These are phyloP conservation scores for Falco columbarius DNA, from an alignment of 2,797 vertebrate species.

Conservation along the genomic window DNA sequence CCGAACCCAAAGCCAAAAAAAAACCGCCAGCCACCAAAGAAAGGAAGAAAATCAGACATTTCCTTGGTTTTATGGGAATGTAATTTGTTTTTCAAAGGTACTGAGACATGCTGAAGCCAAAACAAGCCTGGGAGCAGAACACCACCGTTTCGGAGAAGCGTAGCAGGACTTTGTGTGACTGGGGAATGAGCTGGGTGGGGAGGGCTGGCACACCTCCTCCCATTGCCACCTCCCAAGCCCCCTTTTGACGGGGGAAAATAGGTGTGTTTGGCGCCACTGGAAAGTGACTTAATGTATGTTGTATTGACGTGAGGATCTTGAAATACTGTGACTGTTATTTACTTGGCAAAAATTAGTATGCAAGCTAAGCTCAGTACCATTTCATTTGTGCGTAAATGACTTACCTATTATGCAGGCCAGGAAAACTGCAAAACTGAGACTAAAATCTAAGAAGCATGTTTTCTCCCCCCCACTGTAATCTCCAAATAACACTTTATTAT, in stretches of 20 bases:
- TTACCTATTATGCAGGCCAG: background rate
- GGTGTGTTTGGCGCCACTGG: background rate
- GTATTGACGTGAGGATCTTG: background rate
- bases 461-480: background rate
- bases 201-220: background rate
- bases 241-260: background rate
- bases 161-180: background rate
- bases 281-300: background rate
- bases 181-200: background rate
- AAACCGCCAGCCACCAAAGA: background rate
- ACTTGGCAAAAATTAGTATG: background rate
- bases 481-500: background rate
- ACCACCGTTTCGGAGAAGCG: background rate
- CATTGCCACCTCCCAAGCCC: background rate
- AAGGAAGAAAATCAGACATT: background rate
- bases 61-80: background rate
- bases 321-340: background rate
- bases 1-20: too few species aligned
- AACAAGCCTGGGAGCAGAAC: background rate
- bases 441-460: background rate
- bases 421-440: background rate
- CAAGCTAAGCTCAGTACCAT: background rate
- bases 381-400: background rate
- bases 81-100: constrained; percentile 4
- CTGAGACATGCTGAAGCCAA: background rate